phyloP scores from a whole-genome alignment of 2,113 vertebrate species.

The Caloenas nicobarica region DNA sequence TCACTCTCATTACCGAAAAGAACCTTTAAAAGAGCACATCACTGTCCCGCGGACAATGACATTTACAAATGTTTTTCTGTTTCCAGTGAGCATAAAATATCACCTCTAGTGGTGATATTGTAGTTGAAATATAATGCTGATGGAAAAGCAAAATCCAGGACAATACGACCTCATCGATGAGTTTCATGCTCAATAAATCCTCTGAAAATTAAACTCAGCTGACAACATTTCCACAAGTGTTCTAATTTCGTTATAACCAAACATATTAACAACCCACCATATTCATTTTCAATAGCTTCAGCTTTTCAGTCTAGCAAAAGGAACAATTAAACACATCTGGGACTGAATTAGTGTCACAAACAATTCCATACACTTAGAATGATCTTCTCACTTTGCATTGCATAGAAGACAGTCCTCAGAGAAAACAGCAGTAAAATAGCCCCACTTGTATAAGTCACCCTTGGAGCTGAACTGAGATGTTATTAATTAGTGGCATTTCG shows the following conservation, averaged over 20 bases:
- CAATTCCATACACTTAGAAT: background rate
- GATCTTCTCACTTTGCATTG: constrained; percentile 14
- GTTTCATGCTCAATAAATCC: constrained; percentile 23
- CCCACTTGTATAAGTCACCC: background rate
- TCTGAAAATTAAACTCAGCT: constrained; percentile 23
- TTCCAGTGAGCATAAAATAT: background rate
- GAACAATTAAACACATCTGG: constrained; percentile 34
- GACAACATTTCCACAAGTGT: constrained; percentile 26
- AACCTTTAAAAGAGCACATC: background rate
- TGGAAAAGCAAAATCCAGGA: background rate
- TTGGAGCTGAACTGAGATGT: background rate
- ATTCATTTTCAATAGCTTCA: background rate
- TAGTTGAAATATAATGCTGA: background rate
- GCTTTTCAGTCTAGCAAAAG: background rate
- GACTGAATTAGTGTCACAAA: constrained; percentile 45
- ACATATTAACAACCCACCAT: background rate
- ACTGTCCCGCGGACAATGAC: background rate
- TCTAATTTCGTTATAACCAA: constrained; percentile 45
- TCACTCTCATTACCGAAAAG: background rate
- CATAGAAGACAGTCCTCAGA: background rate
- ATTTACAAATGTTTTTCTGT: constrained; percentile 19
- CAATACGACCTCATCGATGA: background rate
- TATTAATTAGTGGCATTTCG: background rate
- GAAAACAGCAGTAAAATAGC: background rate
- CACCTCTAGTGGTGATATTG: background rate